Percentiles rank a stretch among this genome's conserved stretches.
These are phyloP conservation scores for Psittacula derbiana DNA, from an alignment of 2,797 vertebrate species.

Conservation along the genomic window DNA sequence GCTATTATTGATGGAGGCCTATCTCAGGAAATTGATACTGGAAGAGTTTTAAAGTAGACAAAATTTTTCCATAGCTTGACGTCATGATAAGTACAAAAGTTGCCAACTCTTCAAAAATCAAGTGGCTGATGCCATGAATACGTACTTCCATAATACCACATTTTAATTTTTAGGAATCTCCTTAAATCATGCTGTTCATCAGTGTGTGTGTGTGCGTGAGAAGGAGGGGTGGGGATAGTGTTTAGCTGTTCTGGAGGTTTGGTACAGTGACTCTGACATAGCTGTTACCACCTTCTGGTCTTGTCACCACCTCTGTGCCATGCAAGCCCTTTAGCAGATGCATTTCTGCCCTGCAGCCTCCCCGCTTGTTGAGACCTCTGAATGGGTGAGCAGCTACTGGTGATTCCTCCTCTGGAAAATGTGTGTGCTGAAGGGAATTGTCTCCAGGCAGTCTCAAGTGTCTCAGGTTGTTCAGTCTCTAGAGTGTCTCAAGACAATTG, in stretches of 20 bases:
- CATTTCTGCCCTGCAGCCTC: background rate
- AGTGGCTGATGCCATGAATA: background rate
- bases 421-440: background rate
- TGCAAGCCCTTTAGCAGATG: background rate
- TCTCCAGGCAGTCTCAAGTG: background rate
- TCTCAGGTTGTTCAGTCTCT: background rate
- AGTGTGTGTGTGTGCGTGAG: background rate
- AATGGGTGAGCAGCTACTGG: background rate
- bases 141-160: background rate
- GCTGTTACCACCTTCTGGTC: background rate
- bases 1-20: background rate
- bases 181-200: background rate
- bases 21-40: background rate
- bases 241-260: background rate
- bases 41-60: background rate
- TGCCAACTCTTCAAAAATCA: background rate
- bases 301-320: fast-evolving
- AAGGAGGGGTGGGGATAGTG: background rate
- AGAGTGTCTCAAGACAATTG: background rate
- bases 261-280: background rate
- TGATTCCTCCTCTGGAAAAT: background rate
- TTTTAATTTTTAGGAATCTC: background rate
- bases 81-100: background rate
- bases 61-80: background rate
- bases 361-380: fast-evolving